Evolutionary conservation across 2,113 vertebrate genomes (phyloP).

Genomic region (Siniperca chuatsi): DNA sequence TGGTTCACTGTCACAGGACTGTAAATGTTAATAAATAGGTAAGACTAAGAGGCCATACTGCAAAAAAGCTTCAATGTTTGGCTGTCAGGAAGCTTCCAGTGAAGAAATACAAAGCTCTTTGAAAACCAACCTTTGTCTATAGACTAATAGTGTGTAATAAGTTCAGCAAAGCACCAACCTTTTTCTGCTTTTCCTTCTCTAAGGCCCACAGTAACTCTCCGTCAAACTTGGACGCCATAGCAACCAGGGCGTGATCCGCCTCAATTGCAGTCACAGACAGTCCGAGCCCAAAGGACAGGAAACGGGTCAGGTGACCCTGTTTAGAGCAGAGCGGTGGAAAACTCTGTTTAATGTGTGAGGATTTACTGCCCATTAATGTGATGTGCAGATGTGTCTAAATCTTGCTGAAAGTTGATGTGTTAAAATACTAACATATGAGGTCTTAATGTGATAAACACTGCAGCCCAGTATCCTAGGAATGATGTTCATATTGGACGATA

Average conservation of each 20-base stretch:
- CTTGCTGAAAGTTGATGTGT: too few species aligned
- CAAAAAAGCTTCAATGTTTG: not conserved
- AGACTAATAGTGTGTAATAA: too few species aligned
- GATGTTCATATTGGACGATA: too few species aligned
- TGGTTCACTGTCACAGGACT: not conserved
- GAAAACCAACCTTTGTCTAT: not conserved
- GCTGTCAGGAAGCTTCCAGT: not conserved
- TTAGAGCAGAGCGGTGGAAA: not conserved
- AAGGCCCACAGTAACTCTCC: conserved; percentile 83
- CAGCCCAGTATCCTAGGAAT: too few species aligned
- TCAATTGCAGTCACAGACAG: conserved; percentile 90
- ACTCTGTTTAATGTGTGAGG: not conserved
- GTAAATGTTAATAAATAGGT: not conserved
- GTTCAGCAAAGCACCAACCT: conserved; percentile 55
- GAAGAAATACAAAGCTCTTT: not conserved
- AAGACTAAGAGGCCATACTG: not conserved
- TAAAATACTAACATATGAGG: too few species aligned
- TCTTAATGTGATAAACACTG: too few species aligned
- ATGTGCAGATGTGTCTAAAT: too few species aligned
- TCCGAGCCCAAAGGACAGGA: conserved; percentile 89
- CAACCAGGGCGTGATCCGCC: conserved; percentile 84
- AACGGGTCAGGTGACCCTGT: conserved; percentile 93
- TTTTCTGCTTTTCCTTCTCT: conserved; percentile 78
- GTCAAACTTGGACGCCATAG: conserved; percentile 86
- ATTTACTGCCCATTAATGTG: not conserved